Base-by-base conservation (phyloP, 1,140 invertebrate species). In the Asbolus verrucosus region DNA sequence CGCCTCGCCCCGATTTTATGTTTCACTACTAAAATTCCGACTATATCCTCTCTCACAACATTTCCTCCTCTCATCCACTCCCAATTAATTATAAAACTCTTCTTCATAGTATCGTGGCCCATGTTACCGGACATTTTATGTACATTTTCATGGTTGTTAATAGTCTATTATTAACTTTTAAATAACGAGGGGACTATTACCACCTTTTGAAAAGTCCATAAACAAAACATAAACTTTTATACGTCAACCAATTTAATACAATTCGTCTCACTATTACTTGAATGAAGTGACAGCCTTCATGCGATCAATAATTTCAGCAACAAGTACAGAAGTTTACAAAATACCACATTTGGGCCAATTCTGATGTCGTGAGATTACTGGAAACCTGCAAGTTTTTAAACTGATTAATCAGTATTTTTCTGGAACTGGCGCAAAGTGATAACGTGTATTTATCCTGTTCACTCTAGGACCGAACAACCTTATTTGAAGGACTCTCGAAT, bases 311-410 rank as follows among this genome's bases (percentile, higher is more conserved):
- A n/a, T n/a, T n/a, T n/a, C n/a, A 6, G 3, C 11, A 4, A 36
- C 6, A 36, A 36, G 11, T 6, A 15, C 1, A 21, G 15, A 50
- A 6, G 9, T 19, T 50, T 21, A n/a, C n/a, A n/a, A n/a, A n/a
- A n/a, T n/a, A n/a, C n/a, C n/a, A n/a, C n/a, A n/a, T n/a, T n/a
- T n/a, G n/a, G n/a, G n/a, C n/a, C n/a, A n/a, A n/a, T n/a, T n/a
- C n/a, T 27, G 46, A 54, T 54, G 46, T 27, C 46, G 46, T 54
- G 46, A 54, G 46, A 54, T 54, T 24, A 54, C 21, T n/a, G n/a
- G n/a, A 13, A 27, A 27, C 46, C 19, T 54, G 13, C n/a, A 54
- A 54, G 13, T 13, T 54, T 54, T 21, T 54, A 54, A 54, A 54
- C 46, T 54, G 4, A 54, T 54, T 54, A 46, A 15, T 16, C 21